phyloP scores from a whole-genome alignment of 2,797 vertebrate genomes.

The Enteromius trimaculatus region DNA sequence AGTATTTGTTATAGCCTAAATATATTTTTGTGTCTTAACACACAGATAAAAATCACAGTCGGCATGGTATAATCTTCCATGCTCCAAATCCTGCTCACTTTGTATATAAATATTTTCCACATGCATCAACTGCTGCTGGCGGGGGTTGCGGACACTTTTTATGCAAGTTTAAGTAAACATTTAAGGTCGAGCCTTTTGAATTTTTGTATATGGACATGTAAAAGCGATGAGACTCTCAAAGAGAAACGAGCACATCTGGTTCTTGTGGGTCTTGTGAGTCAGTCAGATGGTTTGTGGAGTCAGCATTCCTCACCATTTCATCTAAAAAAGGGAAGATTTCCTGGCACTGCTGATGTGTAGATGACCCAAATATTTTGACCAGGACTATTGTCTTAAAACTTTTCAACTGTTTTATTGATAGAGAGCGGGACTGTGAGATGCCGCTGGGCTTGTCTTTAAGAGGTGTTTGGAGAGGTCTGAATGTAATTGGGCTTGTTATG shows the following conservation, averaged over 20 bases:
- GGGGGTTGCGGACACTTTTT: neutral
- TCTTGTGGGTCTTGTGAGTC: slow-evolving; percentile 1
- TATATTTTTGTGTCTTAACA: neutral
- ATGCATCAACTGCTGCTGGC: neutral
- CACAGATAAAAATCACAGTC: neutral
- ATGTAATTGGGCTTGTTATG: neutral
- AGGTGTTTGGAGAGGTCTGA: neutral
- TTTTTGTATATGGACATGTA: slow-evolving; percentile 54
- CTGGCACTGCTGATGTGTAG: slow-evolving; percentile 7
- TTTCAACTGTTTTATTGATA: neutral
- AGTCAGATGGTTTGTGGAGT: slow-evolving; percentile 4
- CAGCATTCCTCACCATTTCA: slow-evolving; percentile 11
- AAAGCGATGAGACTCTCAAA: slow-evolving; percentile 59
- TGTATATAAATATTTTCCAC: neutral
- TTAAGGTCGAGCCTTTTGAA: neutral
- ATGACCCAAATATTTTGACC: slow-evolving; percentile 25
- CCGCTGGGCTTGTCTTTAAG: neutral
- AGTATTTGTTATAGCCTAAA: neutral
- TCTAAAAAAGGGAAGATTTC: slow-evolving; percentile 18
- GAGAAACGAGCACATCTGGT: slow-evolving; percentile 16
- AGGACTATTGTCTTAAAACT: neutral
- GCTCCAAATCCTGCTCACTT: neutral
- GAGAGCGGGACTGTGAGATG: neutral
- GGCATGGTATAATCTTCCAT: neutral
- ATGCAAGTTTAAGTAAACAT: neutral